These are phyloP conservation scores for Chelmon rostratus DNA, from an alignment of 2,797 vertebrate genomes.

Conservation along the genomic window DNA sequence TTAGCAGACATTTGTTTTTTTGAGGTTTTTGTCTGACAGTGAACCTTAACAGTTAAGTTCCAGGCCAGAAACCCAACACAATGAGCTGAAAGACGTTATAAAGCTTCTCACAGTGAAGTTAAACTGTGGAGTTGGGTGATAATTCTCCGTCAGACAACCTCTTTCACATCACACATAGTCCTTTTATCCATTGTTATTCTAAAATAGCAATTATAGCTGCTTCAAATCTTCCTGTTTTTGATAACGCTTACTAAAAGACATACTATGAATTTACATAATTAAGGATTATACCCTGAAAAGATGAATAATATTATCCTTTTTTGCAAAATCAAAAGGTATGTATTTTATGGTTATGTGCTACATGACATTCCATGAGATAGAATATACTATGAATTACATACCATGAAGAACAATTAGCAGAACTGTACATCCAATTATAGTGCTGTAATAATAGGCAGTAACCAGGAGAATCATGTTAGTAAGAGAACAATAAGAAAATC, in stretches of 20 bases:
- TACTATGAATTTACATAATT: slow-evolving; percentile 1
- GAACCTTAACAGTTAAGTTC: background rate
- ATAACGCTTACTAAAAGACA: background rate
- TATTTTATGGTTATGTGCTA: slow-evolving; percentile 1
- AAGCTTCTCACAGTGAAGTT: background rate
- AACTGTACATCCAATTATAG: slow-evolving; percentile 53
- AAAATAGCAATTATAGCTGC: background rate
- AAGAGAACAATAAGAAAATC: slow-evolving; percentile 72
- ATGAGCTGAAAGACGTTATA: background rate
- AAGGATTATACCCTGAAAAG: slow-evolving; percentile 4
- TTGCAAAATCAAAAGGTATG: background rate
- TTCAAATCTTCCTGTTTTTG: background rate
- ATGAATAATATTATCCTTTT: background rate
- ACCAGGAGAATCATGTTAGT: slow-evolving; percentile 56
- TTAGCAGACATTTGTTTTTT: too few species aligned
- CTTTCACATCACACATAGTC: slow-evolving; percentile 2
- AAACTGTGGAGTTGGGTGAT: background rate
- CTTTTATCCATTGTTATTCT: background rate
- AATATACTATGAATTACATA: slow-evolving; percentile 29
- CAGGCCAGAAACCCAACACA: background rate
- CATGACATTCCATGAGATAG: slow-evolving; percentile 30
- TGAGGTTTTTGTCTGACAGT: too few species aligned
- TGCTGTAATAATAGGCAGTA: slow-evolving; percentile 48
- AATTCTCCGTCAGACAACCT: background rate
- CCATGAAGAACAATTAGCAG: slow-evolving; percentile 49